A percentile compares a stretch with the other conserved stretches of the same genome.
These are phyloP conservation scores for Liasis olivaceus DNA, from an alignment of 2,797 vertebrate species.

Conservation along the genomic window DNA sequence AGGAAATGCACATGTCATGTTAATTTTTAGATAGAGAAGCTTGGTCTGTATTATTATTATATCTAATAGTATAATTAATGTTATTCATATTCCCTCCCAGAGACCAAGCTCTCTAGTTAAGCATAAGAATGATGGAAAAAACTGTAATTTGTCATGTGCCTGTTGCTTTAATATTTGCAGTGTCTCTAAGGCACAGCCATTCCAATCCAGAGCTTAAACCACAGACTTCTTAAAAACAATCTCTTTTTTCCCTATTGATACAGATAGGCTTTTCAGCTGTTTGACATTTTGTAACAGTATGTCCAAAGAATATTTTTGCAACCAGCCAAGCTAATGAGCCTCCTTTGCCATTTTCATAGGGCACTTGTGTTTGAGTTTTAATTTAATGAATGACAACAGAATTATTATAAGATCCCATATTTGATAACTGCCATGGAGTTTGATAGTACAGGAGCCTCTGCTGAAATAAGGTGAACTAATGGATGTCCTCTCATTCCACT, in stretches of 20 bases:
- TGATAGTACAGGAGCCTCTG: not conserved
- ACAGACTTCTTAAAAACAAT: constrained; percentile 1
- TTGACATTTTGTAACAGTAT: not conserved
- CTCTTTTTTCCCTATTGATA: not conserved
- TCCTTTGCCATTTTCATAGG: not conserved
- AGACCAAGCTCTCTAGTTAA: not conserved
- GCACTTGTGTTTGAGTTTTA: constrained; percentile 5
- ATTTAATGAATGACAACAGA: constrained; percentile 17
- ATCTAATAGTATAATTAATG: not conserved
- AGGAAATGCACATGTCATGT: not conserved
- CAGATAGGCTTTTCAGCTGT: not conserved
- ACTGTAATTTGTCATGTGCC: not conserved
- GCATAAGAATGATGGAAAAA: not conserved
- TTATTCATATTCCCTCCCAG: not conserved
- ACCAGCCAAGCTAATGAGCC: constrained; percentile 8
- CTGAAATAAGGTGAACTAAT: not conserved
- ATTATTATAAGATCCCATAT: not conserved
- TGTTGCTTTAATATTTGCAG: constrained; percentile 9
- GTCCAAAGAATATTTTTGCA: constrained; percentile 2
- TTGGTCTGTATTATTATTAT: not conserved
- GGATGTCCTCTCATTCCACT: not conserved
- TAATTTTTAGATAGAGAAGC: not conserved
- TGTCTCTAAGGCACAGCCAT: not conserved
- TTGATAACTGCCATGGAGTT: not conserved
- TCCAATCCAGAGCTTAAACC: not conserved